These are phyloP conservation scores for Helleia helle DNA, from an alignment of 2,888 invertebrate species.

Conservation along the genomic window DNA sequence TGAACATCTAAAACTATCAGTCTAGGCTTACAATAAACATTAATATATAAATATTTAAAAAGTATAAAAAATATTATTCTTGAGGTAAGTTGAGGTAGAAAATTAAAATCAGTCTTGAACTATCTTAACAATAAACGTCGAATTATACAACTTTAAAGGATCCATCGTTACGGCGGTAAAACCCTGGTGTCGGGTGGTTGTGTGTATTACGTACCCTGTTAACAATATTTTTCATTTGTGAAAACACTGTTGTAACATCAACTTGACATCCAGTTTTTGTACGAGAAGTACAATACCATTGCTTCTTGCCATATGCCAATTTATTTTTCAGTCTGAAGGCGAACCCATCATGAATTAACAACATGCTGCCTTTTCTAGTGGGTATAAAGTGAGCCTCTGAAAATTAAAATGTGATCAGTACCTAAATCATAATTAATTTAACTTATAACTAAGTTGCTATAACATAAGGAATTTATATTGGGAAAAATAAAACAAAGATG, in stretches of 20 bases:
- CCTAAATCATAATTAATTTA: background rate
- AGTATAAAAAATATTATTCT: constrained; percentile 10
- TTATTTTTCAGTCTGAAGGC: constrained; percentile 60
- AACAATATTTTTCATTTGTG: constrained; percentile 39
- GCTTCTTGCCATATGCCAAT: constrained; percentile 59
- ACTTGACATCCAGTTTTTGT: constrained; percentile 57
- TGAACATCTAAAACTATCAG: constrained; percentile 4
- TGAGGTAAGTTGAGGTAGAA: constrained; percentile 21
- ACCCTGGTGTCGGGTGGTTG: constrained; percentile 54
- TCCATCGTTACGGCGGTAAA: constrained; percentile 50
- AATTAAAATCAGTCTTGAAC: constrained; percentile 20
- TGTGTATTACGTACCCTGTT: constrained; percentile 49
- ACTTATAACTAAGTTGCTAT: too few species aligned
- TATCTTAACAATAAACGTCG: background rate
- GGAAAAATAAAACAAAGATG: background rate
- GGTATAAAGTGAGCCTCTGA: constrained; percentile 59
- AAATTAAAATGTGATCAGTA: constrained; percentile 24
- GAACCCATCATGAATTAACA: constrained; percentile 52
- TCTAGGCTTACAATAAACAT: constrained; percentile 9
- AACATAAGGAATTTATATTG: too few species aligned
- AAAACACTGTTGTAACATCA: constrained; percentile 47
- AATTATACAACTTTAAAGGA: constrained; percentile 51
- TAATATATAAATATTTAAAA: constrained; percentile 15
- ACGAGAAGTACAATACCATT: constrained; percentile 60
- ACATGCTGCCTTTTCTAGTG: constrained; percentile 52